Base-by-base conservation (phyloP, 2,888 invertebrate species). In the Apoderus coryli region DNA sequence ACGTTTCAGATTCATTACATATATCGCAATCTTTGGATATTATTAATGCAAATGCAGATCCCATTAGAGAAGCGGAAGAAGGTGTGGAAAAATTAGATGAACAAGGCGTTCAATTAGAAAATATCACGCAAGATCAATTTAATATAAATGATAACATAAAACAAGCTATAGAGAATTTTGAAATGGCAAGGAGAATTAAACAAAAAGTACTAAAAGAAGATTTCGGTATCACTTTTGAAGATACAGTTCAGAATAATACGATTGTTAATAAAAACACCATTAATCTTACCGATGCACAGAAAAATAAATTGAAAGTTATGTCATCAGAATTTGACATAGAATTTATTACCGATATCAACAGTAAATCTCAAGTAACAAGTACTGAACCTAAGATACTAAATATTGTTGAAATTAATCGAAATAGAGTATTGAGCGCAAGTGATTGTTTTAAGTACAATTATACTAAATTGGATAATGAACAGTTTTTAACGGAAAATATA, bases 251-350 rank as follows among this genome's bases (percentile, higher is more conserved):
- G 59, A 11, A 16, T 27, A 34, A 23, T 29, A 23, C 7, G 26
- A 16, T 19, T 24, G 46, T 47, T 28, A 33, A 48, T 1, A 31
- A 42, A 3, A 46, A 47, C 28, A 43, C 46, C 16, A 60, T 63
- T 3, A 65, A 66, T 2, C 62, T 72, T 33, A 69, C 63, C 9
- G 69, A 70, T 32, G 72, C 73, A 0, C 55, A 72, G 37, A 52
- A 59, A 28, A 76, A 76, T 44, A 72, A 67, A 49, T 46, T 68
- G 11, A 72, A 64, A 51, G 61, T 76, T 2, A 49, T 76, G 32
- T 63, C 66, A 3, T 64, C 70, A 0, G 75, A 76, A 48, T 74
- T 67, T 39, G 67, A 65, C 30, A 50, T 65, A 3, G 60, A 62
- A 4, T 49, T 45, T 31, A 34, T 19, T 19, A 7, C 19, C 7